Percentiles rank a stretch among this genome's conserved stretches.
Conservation (phyloP, 1,140 invertebrate species). For the Globodera ellingtonae region DNA sequence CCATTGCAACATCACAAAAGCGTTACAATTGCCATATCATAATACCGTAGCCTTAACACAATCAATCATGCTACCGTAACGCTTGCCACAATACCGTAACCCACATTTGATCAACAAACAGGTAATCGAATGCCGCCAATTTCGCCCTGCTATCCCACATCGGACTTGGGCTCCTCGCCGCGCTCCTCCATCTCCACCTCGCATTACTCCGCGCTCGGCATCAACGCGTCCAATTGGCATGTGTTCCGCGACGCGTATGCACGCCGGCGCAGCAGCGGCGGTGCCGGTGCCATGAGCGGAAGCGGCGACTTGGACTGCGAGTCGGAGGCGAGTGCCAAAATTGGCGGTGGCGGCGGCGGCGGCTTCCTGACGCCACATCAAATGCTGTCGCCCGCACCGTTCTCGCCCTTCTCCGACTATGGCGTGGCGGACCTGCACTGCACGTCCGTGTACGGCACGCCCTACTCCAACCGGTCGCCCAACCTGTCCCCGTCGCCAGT, state of each 20-base stretch:
- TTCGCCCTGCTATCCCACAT: conserved; percentile 58
- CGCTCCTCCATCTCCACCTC: conserved; percentile 51
- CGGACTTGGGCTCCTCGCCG: conserved; percentile 58
- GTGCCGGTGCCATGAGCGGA: not conserved
- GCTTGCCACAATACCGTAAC: too few species aligned
- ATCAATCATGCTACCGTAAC: too few species aligned
- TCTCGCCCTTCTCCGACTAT: conserved; percentile 63
- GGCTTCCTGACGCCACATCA: conserved; percentile 58
- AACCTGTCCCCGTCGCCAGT: conserved; percentile 54
- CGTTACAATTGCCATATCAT: too few species aligned
- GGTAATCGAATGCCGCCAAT: conserved; percentile 40
- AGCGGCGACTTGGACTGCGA: conserved; percentile 39
- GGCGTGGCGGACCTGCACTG: conserved; percentile 29
- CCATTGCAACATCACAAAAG: too few species aligned
- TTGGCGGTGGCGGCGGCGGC: conserved; percentile 6
- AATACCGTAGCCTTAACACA: too few species aligned
- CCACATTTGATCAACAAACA: not conserved
- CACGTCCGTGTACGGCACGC: conserved; percentile 47
- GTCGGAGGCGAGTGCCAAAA: not conserved
- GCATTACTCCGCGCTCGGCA: conserved; percentile 41
- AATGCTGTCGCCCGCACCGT: conserved; percentile 58
- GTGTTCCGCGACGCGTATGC: conserved; percentile 55
- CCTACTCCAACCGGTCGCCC: conserved; percentile 59
- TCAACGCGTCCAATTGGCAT: conserved; percentile 54
- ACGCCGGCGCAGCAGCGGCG: conserved; percentile 32